Evolutionary conservation across 2,113 vertebrate species (phyloP), one percentile per base, ranked within the genome.

Genomic region (Loxodonta africana): DNA sequence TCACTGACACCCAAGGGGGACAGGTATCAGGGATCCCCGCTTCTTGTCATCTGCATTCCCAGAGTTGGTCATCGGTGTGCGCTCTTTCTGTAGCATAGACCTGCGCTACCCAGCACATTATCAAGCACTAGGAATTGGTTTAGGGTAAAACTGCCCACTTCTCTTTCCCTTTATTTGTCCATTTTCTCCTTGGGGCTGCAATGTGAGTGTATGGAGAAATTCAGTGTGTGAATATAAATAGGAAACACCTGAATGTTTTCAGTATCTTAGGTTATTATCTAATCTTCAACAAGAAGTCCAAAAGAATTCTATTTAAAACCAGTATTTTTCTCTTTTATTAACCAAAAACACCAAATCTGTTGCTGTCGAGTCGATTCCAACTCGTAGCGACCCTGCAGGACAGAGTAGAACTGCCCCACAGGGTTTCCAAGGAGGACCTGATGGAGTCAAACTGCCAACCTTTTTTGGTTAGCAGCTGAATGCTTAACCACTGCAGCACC

Each of bases 161-260:
- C 44, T 53, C 4, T 96, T 95, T 80, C 12, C 26, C 33, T 86
- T 84, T 51, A 73, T 96, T 94, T 95, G n/a, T 86, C 60, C 67
- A 69, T 93, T 87, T 80, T 44, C 41, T 95, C 30, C 28, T 83
- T 63, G 10, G 73, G 25, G 74, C 65, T 71, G 2, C 37, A 92
- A 20, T 80, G 5, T 91, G 76, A 76, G 53, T 96, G 15, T 86
- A 9, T n/a, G 67, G 73, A 94, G 44, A 41, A 90, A 83, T 86
- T 90, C 48, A 48, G 33, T 53, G 12, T 63, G 17, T 76, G 44
- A n/a, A 69, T 94, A 83, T 96, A 95, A 89, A 83, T 25, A 92
- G 37, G 46, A 91, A 87, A 46, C 69, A 87, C 57, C 57, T 62
- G 25, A 71, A 51, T 71, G 48, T n/a, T 21, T 63, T 51, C 76